Evolutionary conservation across 2,797 vertebrate species (phyloP).

Genomic region (Leptodactylus fallax): DNA sequence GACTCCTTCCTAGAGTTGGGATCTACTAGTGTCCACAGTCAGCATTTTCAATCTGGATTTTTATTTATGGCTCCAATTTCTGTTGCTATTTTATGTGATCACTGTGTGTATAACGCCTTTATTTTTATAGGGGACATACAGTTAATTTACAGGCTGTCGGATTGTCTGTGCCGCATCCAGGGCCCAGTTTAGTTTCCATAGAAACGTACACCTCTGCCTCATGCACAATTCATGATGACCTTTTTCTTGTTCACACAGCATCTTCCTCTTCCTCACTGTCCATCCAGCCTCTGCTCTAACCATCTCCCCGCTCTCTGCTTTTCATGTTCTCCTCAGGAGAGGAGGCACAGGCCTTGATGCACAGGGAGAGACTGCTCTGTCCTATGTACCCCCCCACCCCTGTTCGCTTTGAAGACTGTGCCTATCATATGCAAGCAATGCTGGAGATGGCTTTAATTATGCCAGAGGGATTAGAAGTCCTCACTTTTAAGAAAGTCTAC

Average conservation of each 20-base stretch:
- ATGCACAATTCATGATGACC: slow-evolving; percentile 85
- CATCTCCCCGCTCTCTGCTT: neutral
- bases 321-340: slow-evolving; percentile 31
- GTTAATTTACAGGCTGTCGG: slow-evolving; percentile 43
- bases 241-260: slow-evolving; percentile 66
- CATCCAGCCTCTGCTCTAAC: slow-evolving; percentile 12
- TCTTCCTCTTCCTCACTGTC: slow-evolving; percentile 52
- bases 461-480: neutral
- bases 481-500: neutral
- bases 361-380: slow-evolving; percentile 8
- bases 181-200: slow-evolving; percentile 72
- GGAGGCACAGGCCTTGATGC: slow-evolving; percentile 4
- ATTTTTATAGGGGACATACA: slow-evolving; percentile 16
- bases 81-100: neutral
- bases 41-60: neutral
- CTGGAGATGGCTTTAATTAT: slow-evolving; percentile 25
- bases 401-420: slow-evolving; percentile 12
- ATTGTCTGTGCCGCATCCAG: slow-evolving; percentile 71
- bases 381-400: neutral
- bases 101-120: neutral
- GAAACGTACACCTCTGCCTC: slow-evolving; percentile 76
- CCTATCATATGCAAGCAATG: neutral
- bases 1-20: neutral
- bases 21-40: neutral
- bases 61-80: neutral